These are phyloP conservation scores for Alauda arvensis DNA, from an alignment of 2,797 vertebrate species.

Conservation along the genomic window DNA sequence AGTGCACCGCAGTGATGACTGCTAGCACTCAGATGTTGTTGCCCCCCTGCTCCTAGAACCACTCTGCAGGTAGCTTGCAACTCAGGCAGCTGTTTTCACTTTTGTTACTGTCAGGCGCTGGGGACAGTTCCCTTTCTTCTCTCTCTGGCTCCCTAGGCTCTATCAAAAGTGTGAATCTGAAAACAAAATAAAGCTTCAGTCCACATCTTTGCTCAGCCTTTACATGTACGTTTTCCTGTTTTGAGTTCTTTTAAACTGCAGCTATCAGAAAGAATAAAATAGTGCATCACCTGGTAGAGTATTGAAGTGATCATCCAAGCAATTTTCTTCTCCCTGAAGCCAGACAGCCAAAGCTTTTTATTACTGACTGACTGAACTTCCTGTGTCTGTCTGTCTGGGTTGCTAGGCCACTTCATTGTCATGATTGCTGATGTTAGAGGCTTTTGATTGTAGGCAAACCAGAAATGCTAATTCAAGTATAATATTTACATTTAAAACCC, in stretches of 20 bases:
- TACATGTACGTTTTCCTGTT: slow-evolving; percentile 37
- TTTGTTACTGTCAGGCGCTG: background rate
- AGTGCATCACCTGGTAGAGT: slow-evolving; percentile 44
- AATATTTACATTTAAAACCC: slow-evolving; percentile 8
- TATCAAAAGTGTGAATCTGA: slow-evolving; percentile 39
- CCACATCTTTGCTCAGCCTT: slow-evolving; percentile 45
- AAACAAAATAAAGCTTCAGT: slow-evolving; percentile 55
- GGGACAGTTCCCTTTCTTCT: slow-evolving; percentile 40
- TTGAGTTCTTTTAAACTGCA: slow-evolving; percentile 55
- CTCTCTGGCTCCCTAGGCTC: slow-evolving; percentile 9
- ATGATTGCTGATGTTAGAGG: slow-evolving; percentile 7
- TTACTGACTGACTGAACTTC: slow-evolving; percentile 54
- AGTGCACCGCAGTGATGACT: background rate
- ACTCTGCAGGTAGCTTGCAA: background rate
- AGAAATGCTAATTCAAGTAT: background rate
- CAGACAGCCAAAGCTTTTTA: slow-evolving; percentile 56
- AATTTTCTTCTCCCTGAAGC: slow-evolving; percentile 58
- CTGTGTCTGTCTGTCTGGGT: slow-evolving; percentile 43
- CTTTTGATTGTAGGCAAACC: slow-evolving; percentile 24
- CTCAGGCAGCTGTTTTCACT: background rate
- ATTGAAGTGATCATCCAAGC: slow-evolving; percentile 53
- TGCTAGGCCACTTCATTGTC: slow-evolving; percentile 7
- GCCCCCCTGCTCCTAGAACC: background rate
- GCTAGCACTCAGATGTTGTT: background rate
- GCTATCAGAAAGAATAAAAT: slow-evolving; percentile 61